Evolutionary conservation across 2,888 invertebrate genomes (phyloP).

Genomic region (Callinectes sapidus): DNA sequence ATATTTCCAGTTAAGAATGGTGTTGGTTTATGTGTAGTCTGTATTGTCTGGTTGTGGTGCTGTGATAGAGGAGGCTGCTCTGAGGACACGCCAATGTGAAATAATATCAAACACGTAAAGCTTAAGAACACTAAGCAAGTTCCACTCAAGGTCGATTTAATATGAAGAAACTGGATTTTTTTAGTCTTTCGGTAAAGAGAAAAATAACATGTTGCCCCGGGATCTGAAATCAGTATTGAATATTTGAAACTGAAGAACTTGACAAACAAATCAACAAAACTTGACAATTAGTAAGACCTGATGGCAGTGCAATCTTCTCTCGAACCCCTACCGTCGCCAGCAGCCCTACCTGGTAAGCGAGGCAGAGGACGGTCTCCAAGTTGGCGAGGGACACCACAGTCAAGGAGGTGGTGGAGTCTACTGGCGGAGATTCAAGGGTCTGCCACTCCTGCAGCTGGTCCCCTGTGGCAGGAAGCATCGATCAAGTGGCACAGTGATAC

Average conservation of each 20-base stretch:
- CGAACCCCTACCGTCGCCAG: not conserved
- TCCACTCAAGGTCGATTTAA: too few species aligned
- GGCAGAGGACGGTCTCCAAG: slow-evolving; percentile 36
- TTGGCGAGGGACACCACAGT: slow-evolving; percentile 4
- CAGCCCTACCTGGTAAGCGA: slow-evolving; percentile 27
- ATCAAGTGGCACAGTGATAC: not conserved
- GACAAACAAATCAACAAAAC: not conserved
- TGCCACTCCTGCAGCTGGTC: slow-evolving; percentile 53
- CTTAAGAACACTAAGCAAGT: too few species aligned
- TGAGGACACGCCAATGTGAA: too few species aligned
- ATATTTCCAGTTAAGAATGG: too few species aligned
- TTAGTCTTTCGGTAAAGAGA: not conserved
- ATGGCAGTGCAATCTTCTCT: not conserved
- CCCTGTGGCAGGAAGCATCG: not conserved
- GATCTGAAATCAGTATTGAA: not conserved
- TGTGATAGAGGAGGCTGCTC: too few species aligned
- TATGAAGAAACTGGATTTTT: too few species aligned
- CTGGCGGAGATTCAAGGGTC: slow-evolving; percentile 36
- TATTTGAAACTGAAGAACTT: not conserved
- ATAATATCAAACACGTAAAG: too few species aligned
- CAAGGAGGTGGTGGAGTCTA: slow-evolving; percentile 12
- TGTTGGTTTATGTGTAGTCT: too few species aligned
- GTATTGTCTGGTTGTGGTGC: too few species aligned
- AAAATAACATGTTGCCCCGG: not conserved
- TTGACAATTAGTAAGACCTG: not conserved